Percentiles rank a stretch among this genome's conserved stretches.
Evolutionary conservation across 2,888 invertebrate species (phyloP).

Genomic region (Stenurella melanura): DNA sequence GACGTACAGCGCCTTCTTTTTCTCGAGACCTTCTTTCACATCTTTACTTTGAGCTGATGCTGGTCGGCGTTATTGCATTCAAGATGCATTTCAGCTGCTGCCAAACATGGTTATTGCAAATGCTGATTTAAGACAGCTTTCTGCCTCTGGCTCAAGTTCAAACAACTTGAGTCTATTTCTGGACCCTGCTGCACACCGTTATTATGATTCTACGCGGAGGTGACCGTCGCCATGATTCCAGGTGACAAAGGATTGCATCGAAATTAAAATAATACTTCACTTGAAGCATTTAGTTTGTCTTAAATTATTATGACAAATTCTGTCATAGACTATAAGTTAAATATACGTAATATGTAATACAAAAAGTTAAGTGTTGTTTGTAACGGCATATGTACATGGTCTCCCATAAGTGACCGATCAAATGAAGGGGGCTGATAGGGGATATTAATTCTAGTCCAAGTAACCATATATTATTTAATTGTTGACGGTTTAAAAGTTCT

Average conservation of each 20-base stretch:
- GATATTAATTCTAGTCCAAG: too few relatives aligned
- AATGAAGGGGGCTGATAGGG: too few relatives aligned
- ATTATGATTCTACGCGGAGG: constrained; percentile 46
- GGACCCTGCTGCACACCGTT: constrained; percentile 53
- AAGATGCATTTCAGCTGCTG: constrained; percentile 19
- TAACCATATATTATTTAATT: too few relatives aligned
- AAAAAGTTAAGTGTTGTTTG: too few relatives aligned
- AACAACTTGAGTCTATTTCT: constrained; percentile 59
- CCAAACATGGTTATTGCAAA: constrained; percentile 36
- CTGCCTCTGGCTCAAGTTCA: constrained; percentile 58
- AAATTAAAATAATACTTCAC: not conserved
- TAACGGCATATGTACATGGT: too few relatives aligned
- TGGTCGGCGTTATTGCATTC: not conserved
- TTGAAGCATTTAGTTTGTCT: not conserved
- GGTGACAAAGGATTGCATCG: constrained; percentile 45
- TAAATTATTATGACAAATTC: not conserved
- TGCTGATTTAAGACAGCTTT: constrained; percentile 32
- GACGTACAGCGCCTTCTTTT: constrained; percentile 9
- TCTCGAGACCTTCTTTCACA: constrained; percentile 13
- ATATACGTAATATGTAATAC: too few relatives aligned
- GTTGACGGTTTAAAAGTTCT: too few relatives aligned
- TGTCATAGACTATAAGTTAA: not conserved
- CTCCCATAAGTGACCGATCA: too few relatives aligned
- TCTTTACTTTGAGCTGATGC: not conserved
- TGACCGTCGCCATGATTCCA: constrained; percentile 35